These are phyloP conservation scores for Ochropacha duplaris DNA, from an alignment of 2,888 invertebrate genomes.

Conservation along the genomic window DNA sequence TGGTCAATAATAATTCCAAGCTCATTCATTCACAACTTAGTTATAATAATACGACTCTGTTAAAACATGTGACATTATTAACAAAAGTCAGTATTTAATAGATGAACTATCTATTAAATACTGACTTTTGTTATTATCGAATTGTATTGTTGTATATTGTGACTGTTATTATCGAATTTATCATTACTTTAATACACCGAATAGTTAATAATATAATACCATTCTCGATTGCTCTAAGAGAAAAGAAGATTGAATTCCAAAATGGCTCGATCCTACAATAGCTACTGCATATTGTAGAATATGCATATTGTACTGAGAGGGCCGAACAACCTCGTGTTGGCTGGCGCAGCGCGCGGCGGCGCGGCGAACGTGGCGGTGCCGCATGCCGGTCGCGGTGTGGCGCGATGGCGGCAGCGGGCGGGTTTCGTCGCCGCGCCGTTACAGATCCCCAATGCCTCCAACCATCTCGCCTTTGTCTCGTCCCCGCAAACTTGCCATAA, in stretches of 20 bases:
- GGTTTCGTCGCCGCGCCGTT: slow-evolving; percentile 22
- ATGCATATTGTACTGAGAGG: slow-evolving; percentile 34
- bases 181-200: neutral
- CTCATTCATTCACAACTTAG: too few species aligned
- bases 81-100: too few species aligned
- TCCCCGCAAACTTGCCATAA: slow-evolving; percentile 82
- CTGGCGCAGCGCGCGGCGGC: slow-evolving; percentile 7
- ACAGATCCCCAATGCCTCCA: slow-evolving; percentile 48
- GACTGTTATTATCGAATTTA: neutral
- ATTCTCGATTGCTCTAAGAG: neutral
- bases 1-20: too few species aligned
- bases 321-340: slow-evolving; percentile 15
- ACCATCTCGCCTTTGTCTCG: slow-evolving; percentile 71
- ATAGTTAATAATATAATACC: neutral
- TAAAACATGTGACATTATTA: too few species aligned
- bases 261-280: slow-evolving; percentile 12
- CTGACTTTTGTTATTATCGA: too few species aligned
- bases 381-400: too few species aligned
- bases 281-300: slow-evolving; percentile 51
- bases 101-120: too few species aligned
- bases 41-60: too few species aligned
- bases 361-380: neutral
- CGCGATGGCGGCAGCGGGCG: neutral
- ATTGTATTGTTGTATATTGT: too few species aligned
- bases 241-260: neutral